Base-by-base conservation (phyloP, 2,888 invertebrate species). In the Rambutsinella grinnellia region DNA sequence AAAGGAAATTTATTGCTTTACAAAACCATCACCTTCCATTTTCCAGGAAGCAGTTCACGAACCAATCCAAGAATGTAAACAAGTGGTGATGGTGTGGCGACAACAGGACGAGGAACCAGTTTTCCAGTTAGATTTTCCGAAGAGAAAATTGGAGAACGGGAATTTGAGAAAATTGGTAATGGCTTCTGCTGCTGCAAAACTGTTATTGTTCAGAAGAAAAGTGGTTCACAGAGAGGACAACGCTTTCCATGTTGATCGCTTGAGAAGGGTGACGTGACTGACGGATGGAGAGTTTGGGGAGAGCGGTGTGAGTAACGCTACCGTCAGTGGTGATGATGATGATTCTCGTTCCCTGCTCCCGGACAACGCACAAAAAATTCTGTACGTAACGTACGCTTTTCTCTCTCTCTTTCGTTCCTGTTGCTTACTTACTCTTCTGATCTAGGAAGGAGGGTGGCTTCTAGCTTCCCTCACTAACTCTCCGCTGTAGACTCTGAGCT, bases 251-350 rank as follows among this genome's bases (percentile, higher is more conserved):
- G 74, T 74, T 74, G 66, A 60, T 74, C 46, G 58, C 53, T 72
- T 51, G 72, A 72, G 72, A 60, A 72, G 72, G 65, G 58, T 67
- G 74, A 74, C 66, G 66, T 74, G 74, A 74, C 74, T 74, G 74
- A 66, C 66, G 66, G 61, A 60, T 60, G 36, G 51, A 60, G 53
- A 26, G 61, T 44, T 46, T 19, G 51, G 26, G 74, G 56, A 61
- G 74, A 63, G 74, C 28, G 63, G 71, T 57, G 70, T 72, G 74
- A 74, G 74, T 74, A 74, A 74, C 74, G 74, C 74, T 74, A 66
- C 74, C 54, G 56, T 61, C 51, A 8, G 28, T 26, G 47, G 63
- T 15, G 49, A 53, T 47, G 53, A 74, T 53, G 66, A 66, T 61
- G 74, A 74, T 61, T 23, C 49, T 49, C 36, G 17, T 36, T 54